Evolutionary conservation across 2,797 vertebrate genomes (phyloP).

Genomic region (Sebastes cheni): DNA sequence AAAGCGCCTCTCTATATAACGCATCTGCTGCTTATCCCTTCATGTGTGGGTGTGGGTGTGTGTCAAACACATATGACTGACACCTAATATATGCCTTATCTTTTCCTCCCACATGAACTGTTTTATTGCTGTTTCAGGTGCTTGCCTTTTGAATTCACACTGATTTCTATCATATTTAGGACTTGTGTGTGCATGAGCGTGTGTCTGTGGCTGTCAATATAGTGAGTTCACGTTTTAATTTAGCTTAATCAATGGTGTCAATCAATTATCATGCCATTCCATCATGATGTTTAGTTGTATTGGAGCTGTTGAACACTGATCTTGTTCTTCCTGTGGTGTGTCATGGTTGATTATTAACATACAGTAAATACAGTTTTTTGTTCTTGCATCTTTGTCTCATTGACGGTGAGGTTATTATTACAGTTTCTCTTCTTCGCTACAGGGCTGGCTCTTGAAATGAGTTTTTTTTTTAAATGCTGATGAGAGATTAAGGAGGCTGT

Average conservation of each 20-base stretch:
- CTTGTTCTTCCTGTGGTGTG: not conserved
- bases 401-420: conserved; percentile 26
- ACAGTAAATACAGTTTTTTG: conserved; percentile 9
- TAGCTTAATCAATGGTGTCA: not conserved
- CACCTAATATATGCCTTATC: conserved; percentile 8
- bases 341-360: not conserved
- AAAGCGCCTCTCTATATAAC: not conserved
- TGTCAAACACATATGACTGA: conserved; percentile 27
- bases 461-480: conserved; percentile 42
- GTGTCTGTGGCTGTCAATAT: not conserved
- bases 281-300: not conserved
- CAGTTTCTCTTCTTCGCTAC: conserved; percentile 7
- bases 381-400: conserved; percentile 22
- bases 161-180: conserved; percentile 1
- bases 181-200: not conserved
- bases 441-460: conserved; percentile 40
- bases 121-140: conserved; percentile 39
- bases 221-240: conserved; percentile 30
- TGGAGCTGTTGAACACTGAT: not conserved
- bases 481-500: conserved; percentile 61
- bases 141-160: conserved; percentile 11
- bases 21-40: conserved; percentile 10
- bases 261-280: not conserved
- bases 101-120: not conserved
- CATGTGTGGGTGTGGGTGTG: not conserved